These are phyloP conservation scores for Spizaetus ornatus DNA, from an alignment of 2,113 vertebrate genomes.

Conservation along the genomic window DNA sequence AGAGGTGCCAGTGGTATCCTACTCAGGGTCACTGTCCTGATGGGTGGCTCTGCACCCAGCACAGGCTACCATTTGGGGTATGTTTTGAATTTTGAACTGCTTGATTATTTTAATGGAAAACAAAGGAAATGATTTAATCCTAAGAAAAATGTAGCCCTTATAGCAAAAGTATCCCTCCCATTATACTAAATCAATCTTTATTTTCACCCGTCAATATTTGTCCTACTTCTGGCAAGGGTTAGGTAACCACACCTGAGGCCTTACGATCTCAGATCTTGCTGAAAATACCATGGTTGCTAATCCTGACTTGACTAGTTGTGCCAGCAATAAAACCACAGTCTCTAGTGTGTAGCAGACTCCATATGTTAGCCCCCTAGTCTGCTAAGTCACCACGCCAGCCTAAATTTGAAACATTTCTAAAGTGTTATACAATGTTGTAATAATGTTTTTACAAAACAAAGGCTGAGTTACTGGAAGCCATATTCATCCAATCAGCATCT, in stretches of 20 bases:
- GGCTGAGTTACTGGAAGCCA: conserved; percentile 76
- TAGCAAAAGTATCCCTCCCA: not conserved
- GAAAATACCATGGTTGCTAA: conserved; percentile 43
- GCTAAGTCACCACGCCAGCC: conserved; percentile 74
- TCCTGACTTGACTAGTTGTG: conserved; percentile 48
- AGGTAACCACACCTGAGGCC: conserved; percentile 21
- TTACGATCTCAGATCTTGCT: not conserved
- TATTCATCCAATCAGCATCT: conserved; percentile 74
- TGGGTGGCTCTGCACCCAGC: not conserved
- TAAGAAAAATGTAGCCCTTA: not conserved
- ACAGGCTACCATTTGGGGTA: not conserved
- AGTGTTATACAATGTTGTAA: conserved; percentile 79
- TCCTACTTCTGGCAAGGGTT: not conserved
- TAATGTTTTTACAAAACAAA: conserved; percentile 82
- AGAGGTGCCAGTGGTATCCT: not conserved
- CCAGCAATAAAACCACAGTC: conserved; percentile 70
- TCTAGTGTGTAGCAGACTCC: conserved; percentile 71
- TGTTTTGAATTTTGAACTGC: not conserved
- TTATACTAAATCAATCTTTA: not conserved
- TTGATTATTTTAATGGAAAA: conserved; percentile 1
- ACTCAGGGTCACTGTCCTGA: not conserved
- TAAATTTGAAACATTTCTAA: conserved; percentile 77
- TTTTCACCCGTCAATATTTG: not conserved
- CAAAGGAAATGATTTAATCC: conserved; percentile 16
- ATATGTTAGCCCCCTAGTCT: conserved; percentile 76